These are phyloP conservation scores for Hirundo rustica DNA, from an alignment of 2,797 vertebrate species.

Conservation along the genomic window DNA sequence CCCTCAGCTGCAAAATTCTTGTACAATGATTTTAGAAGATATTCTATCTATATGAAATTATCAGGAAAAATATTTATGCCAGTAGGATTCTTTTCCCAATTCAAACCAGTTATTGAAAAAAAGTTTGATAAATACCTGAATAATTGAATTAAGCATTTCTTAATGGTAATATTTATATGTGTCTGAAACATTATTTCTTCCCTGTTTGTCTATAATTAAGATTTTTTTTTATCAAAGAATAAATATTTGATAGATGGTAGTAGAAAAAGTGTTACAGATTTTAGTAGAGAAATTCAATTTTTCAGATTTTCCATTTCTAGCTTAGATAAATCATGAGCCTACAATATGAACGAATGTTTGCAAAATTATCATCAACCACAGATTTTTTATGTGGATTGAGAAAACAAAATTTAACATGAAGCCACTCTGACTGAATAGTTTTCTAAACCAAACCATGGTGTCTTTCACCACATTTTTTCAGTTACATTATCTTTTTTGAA, in stretches of 20 bases:
- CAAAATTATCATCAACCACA: not conserved
- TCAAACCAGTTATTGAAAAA: not conserved
- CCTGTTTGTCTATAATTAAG: not conserved
- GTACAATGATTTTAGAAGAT: not conserved
- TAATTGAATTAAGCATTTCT: not conserved
- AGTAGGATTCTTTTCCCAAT: not conserved
- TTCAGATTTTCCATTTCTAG: not conserved
- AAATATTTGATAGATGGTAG: not conserved
- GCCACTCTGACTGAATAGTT: not conserved
- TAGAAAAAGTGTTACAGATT: not conserved
- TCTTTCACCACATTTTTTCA: not conserved
- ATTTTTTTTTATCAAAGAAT: not conserved
- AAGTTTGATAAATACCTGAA: not conserved
- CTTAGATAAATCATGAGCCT: not conserved
- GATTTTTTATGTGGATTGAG: not conserved
- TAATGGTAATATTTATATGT: not conserved
- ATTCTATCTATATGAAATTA: not conserved
- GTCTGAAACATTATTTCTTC: not conserved
- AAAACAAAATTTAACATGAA: not conserved
- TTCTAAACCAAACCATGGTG: not conserved
- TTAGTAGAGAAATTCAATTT: not conserved
- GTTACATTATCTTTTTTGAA: not conserved
- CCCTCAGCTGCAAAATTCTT: not conserved
- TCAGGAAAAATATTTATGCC: not conserved
- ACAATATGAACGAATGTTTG: not conserved